phyloP scores from a whole-genome alignment of 2,888 invertebrate genomes.

The Andrena camellia region DNA sequence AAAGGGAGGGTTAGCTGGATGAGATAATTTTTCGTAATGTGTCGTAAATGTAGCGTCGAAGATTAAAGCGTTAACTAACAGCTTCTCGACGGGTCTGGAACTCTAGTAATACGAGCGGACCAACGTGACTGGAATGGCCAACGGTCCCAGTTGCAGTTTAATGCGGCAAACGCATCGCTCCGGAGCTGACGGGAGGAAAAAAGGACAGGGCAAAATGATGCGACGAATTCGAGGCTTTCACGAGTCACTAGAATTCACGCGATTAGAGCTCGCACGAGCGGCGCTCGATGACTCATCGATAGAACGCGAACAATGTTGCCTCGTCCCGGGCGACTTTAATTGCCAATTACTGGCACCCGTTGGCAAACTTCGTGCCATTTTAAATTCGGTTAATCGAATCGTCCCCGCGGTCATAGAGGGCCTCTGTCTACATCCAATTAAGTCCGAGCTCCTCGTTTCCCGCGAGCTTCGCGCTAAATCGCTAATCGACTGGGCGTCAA shows the following conservation, averaged over 20 bases:
- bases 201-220: not conserved
- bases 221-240: constrained; percentile 3
- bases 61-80: constrained; percentile 17
- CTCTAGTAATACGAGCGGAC: not conserved
- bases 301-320: constrained; percentile 46
- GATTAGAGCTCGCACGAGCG: constrained; percentile 10
- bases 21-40: not conserved
- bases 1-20: not conserved
- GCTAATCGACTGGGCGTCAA: not conserved
- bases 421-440: constrained; percentile 48
- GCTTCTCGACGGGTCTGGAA: not conserved
- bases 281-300: constrained; percentile 34
- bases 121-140: constrained; percentile 21
- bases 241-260: constrained; percentile 6
- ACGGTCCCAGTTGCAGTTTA: constrained; percentile 7
- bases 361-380: constrained; percentile 39
- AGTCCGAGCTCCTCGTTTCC: constrained; percentile 20
- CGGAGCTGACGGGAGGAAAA: not conserved
- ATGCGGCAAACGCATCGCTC: constrained; percentile 1
- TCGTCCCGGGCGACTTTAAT: constrained; percentile 51
- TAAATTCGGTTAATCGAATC: constrained; percentile 57
- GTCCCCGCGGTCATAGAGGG: constrained; percentile 14
- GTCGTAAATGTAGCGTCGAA: not conserved
- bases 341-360: constrained; percentile 49
- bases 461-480: constrained; percentile 36